A percentile compares a stretch with the other conserved stretches of the same genome.
These are phyloP conservation scores for Gorsachius magnificus DNA, from an alignment of 2,797 vertebrate species.

Conservation along the genomic window DNA sequence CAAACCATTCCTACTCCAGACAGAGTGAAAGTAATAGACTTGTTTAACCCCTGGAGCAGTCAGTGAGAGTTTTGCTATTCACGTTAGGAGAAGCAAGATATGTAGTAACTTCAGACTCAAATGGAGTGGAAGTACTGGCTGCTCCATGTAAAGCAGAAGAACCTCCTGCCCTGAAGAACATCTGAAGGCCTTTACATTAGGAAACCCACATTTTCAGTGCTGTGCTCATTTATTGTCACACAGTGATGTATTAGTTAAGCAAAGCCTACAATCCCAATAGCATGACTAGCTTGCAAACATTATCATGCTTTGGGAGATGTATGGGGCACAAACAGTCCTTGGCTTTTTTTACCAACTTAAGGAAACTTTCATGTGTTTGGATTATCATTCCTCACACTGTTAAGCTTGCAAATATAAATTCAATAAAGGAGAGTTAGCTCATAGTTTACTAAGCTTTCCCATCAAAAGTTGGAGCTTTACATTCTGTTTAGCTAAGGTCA, in stretches of 20 bases:
- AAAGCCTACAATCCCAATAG: not conserved
- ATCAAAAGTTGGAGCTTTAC: constrained; percentile 9
- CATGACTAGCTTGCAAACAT: not conserved
- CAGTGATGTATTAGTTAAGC: not conserved
- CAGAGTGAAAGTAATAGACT: not conserved
- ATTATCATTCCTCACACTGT: constrained; percentile 33
- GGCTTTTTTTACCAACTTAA: not conserved
- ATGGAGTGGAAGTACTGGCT: not conserved
- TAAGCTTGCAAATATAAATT: constrained; percentile 44
- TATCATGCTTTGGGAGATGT: not conserved
- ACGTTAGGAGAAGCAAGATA: not conserved
- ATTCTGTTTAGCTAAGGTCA: constrained; percentile 34
- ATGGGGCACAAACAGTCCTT: constrained; percentile 13
- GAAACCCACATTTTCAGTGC: not conserved
- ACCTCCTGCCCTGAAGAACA: not conserved
- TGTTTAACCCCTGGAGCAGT: not conserved
- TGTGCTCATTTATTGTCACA: not conserved
- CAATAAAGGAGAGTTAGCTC: constrained; percentile 23
- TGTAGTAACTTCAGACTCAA: not conserved
- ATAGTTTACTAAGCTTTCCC: constrained; percentile 24
- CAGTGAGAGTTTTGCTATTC: not conserved
- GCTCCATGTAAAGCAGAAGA: not conserved
- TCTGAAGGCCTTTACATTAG: not conserved
- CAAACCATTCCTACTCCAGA: not conserved
- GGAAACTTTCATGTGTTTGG: constrained; percentile 52